Evolutionary conservation across 2,797 vertebrate species (phyloP).

Genomic region (Hoplostethus mediterraneus): DNA sequence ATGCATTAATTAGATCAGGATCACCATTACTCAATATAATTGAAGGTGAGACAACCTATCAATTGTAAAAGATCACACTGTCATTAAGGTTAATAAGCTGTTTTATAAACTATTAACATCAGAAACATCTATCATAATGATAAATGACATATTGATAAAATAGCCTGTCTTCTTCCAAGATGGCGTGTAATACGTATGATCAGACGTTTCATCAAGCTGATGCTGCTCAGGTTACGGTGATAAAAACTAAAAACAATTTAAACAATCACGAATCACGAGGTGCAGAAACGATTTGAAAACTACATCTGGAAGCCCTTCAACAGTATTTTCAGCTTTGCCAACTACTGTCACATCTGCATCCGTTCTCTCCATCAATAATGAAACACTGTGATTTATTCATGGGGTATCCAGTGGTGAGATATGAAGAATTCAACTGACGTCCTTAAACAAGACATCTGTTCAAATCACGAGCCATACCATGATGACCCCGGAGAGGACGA

Average conservation of each 20-base stretch:
- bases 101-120: constrained; percentile 81
- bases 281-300: not conserved
- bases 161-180: constrained; percentile 40
- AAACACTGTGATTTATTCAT: constrained; percentile 74
- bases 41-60: constrained; percentile 78
- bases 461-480: constrained; percentile 23
- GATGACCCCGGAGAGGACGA: not conserved
- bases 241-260: not conserved
- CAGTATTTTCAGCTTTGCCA: constrained; percentile 54
- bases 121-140: constrained; percentile 76
- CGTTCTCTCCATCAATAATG: constrained; percentile 74
- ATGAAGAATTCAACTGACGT: constrained; percentile 27
- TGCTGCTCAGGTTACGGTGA: not conserved
- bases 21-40: constrained; percentile 75
- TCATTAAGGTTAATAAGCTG: constrained; percentile 83
- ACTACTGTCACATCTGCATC: constrained; percentile 68
- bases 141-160: constrained; percentile 78
- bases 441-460: constrained; percentile 69
- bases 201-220: constrained; percentile 3
- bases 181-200: not conserved
- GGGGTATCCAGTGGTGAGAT: constrained; percentile 42
- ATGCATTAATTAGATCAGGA: constrained; percentile 70
- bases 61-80: constrained; percentile 80
- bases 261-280: not conserved
- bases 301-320: constrained; percentile 66